These are phyloP conservation scores for Listrodromus nycthemerus DNA, from an alignment of 2,888 invertebrate genomes.

Conservation along the genomic window DNA sequence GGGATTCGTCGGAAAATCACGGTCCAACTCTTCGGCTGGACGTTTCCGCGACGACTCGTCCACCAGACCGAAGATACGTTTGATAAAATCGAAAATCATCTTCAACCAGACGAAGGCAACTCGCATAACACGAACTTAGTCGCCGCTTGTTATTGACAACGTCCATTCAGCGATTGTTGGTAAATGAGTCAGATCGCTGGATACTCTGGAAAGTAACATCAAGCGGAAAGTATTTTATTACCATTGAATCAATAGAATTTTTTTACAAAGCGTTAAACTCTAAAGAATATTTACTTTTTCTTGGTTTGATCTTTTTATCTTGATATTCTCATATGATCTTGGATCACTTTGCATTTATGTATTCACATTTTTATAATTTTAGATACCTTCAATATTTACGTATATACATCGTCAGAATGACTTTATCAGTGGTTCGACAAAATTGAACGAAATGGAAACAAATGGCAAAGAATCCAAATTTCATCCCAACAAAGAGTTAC, in stretches of 20 bases:
- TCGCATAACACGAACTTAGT: constrained; percentile 54
- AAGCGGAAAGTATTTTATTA: neutral
- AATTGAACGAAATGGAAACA: neutral
- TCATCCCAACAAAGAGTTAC: neutral
- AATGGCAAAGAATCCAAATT: neutral
- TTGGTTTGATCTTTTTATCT: too few species aligned
- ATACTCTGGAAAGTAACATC: constrained; percentile 1
- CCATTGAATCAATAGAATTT: neutral
- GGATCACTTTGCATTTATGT: too few species aligned
- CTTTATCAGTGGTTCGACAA: neutral
- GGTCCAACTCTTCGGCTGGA: constrained; percentile 66
- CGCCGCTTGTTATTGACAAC: constrained; percentile 1
- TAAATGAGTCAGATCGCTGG: neutral
- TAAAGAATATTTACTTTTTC: too few species aligned
- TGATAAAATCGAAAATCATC: constrained; percentile 76
- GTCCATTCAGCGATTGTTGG: constrained; percentile 59
- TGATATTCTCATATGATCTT: too few species aligned
- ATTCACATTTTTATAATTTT: neutral
- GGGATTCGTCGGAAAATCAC: constrained; percentile 63
- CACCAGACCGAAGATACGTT: constrained; percentile 75
- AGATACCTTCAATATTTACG: neutral
- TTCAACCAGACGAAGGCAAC: constrained; percentile 60
- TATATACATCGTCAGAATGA: too few species aligned
- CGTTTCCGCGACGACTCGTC: constrained; percentile 77
- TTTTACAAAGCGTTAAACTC: too few species aligned